Evolutionary conservation across 2,797 vertebrate genomes (phyloP).

Genomic region (Myotis vivesi): DNA sequence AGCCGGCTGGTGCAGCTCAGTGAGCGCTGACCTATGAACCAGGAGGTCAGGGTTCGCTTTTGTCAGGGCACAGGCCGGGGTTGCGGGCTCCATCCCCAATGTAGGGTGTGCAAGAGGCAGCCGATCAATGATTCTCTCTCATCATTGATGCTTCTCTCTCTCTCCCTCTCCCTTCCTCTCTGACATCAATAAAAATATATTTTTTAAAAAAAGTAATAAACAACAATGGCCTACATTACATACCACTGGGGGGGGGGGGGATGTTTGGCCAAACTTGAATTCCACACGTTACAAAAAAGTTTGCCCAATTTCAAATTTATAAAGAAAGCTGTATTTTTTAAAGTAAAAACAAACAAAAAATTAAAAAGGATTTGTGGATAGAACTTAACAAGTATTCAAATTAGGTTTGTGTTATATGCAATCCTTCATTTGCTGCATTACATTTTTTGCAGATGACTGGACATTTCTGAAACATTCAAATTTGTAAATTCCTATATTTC

Average conservation of each 20-base stretch:
- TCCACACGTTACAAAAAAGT: background rate
- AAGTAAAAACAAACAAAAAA: background rate
- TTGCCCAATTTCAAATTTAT: background rate
- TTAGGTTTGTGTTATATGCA: background rate
- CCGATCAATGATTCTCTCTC: too few relatives aligned
- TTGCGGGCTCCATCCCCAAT: too few relatives aligned
- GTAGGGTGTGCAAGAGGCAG: too few relatives aligned
- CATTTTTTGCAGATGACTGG: background rate
- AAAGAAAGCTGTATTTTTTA: background rate
- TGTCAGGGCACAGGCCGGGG: too few relatives aligned
- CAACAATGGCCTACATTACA: fast-evolving
- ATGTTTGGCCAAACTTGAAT: background rate
- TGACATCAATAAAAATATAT: too few relatives aligned
- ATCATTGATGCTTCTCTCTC: too few relatives aligned
- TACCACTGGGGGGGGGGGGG: background rate
- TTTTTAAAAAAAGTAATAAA: too few relatives aligned
- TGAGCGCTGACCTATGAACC: too few relatives aligned
- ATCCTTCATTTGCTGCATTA: background rate
- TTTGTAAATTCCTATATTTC: background rate
- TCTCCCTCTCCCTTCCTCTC: too few relatives aligned
- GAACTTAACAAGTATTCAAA: background rate
- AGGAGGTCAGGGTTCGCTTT: too few relatives aligned
- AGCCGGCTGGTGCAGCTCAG: background rate
- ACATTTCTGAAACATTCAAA: background rate
- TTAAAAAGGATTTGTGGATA: background rate